These are phyloP conservation scores for Rhabdomys dilectus DNA, from an alignment of 2,113 vertebrate species.

Conservation along the genomic window DNA sequence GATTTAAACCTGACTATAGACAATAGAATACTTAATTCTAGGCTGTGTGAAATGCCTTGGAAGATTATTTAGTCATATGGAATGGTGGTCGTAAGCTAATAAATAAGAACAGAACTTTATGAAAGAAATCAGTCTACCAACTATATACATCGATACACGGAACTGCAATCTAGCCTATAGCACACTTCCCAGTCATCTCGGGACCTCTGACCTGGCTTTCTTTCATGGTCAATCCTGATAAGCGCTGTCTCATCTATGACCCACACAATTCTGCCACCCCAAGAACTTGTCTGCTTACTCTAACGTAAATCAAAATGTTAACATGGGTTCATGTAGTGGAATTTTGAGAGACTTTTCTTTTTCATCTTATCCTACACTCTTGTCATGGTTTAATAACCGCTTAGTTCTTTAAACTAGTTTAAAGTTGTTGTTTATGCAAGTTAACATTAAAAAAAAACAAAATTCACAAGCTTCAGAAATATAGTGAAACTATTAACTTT, in stretches of 20 bases:
- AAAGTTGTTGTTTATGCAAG: background rate
- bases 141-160: background rate
- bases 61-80: background rate
- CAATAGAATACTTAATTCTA: conserved; percentile 19
- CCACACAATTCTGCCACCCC: background rate
- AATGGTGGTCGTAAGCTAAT: background rate
- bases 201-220: background rate
- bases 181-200: background rate
- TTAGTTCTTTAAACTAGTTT: conserved; percentile 17
- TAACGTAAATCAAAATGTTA: conserved; percentile 23
- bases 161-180: background rate
- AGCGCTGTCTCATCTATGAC: background rate
- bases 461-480: conserved; percentile 8
- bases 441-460: background rate
- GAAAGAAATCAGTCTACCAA: background rate
- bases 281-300: background rate
- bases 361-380: background rate
- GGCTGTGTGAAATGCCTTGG: background rate
- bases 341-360: background rate
- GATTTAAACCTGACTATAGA: conserved; percentile 38
- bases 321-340: background rate
- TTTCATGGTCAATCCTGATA: background rate
- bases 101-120: background rate
- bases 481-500: background rate
- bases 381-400: background rate